Conservation (phyloP, 2,113 vertebrate species). For the Megaceryle torquata region DNA sequence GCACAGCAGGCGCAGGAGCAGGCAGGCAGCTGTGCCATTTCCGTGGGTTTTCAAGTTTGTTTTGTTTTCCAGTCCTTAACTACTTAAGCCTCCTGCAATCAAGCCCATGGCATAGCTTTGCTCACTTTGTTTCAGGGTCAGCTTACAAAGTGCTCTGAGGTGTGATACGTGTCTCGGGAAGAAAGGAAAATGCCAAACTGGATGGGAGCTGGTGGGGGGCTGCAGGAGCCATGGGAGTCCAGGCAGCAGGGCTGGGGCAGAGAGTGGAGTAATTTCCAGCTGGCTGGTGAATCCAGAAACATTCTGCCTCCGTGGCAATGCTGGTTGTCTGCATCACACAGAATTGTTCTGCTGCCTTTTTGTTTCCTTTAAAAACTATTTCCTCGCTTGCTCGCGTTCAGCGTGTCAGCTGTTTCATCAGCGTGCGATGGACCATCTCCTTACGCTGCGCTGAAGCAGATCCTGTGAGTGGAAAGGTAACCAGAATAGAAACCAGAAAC, state of each 20-base stretch:
- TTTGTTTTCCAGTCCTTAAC: not conserved
- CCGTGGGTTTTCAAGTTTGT: not conserved
- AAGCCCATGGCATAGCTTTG: not conserved
- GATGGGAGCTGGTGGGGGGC: not conserved
- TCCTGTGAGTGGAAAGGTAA: not conserved
- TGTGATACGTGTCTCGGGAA: fast-evolving
- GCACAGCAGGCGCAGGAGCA: fast-evolving
- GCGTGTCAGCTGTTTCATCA: not conserved
- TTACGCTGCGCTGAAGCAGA: not conserved
- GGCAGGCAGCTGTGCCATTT: not conserved
- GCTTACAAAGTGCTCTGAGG: not conserved
- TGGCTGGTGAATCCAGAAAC: not conserved
- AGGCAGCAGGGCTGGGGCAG: not conserved
- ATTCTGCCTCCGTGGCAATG: not conserved
- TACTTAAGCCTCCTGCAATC: not conserved
- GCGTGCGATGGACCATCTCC: fast-evolving
- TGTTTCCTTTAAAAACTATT: not conserved
- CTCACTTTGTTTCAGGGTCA: fast-evolving
- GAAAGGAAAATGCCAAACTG: not conserved
- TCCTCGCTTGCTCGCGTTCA: not conserved
- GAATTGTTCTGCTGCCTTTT: not conserved
- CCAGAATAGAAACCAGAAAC: not conserved
- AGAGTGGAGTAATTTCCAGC: fast-evolving
- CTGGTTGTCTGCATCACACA: not conserved
- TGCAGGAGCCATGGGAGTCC: not conserved